Evolutionary conservation across 2,888 invertebrate species (phyloP).

Genomic region (Rhogogaster chlorosoma): DNA sequence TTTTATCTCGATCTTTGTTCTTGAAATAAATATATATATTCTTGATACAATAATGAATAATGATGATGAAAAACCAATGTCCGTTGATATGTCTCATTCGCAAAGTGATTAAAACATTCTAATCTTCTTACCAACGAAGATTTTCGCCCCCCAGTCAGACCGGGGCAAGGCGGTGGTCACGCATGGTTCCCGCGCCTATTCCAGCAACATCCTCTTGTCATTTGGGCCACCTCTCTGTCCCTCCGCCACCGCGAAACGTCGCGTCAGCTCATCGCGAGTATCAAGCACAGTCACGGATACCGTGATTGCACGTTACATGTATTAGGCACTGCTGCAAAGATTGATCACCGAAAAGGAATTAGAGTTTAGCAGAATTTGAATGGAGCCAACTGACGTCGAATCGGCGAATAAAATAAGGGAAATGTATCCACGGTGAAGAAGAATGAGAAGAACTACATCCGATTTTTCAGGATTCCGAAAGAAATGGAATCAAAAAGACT

Average conservation of each 20-base stretch:
- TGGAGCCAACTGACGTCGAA: background rate
- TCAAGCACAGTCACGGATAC: slow-evolving; percentile 32
- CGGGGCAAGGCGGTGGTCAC: slow-evolving; percentile 56
- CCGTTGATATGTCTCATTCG: background rate
- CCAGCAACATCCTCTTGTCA: slow-evolving; percentile 74
- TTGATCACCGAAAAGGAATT: background rate
- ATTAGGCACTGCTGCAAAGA: background rate
- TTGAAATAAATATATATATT: background rate
- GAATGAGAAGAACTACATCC: too few relatives aligned
- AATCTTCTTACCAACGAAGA: slow-evolving; percentile 12
- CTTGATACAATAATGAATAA: background rate
- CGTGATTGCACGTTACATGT: slow-evolving; percentile 9
- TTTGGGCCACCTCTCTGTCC: slow-evolving; percentile 65
- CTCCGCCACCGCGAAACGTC: slow-evolving; percentile 52
- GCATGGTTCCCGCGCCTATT: slow-evolving; percentile 75
- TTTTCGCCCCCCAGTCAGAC: background rate
- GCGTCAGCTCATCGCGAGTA: slow-evolving; percentile 37
- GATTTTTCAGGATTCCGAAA: background rate
- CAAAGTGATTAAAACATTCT: background rate
- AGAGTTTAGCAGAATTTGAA: background rate
- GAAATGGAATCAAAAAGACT: background rate
- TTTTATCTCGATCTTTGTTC: too few relatives aligned
- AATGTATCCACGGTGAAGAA: background rate
- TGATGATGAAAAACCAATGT: background rate
- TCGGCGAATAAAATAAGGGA: background rate